These are phyloP conservation scores for Standfussiana lucernea DNA, from an alignment of 2,888 invertebrate genomes.

Conservation along the genomic window DNA sequence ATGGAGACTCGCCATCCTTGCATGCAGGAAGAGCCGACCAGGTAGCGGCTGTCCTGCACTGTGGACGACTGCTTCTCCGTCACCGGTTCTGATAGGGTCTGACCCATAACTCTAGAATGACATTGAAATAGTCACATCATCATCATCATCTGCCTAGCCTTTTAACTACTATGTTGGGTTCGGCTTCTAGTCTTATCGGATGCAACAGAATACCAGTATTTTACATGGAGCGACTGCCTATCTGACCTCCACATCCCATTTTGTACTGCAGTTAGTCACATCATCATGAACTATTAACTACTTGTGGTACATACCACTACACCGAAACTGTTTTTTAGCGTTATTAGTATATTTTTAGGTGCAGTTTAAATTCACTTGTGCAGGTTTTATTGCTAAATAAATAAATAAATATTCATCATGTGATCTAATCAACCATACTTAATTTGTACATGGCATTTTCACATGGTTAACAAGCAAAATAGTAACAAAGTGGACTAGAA, in stretches of 20 bases:
- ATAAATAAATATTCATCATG: no score
- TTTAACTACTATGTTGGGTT: no score
- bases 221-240: no score
- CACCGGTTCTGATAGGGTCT: conserved; percentile 98
- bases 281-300: background rate
- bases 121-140: background rate
- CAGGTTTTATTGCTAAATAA: no score
- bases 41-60: conserved; percentile 93
- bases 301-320: background rate
- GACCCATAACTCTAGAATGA: conserved; percentile 94
- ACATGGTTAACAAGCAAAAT: no score
- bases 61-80: conserved; percentile 96
- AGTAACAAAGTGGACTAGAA: no score
- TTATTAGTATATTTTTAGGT: no score
- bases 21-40: conserved; percentile 99
- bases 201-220: no score
- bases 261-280: no score
- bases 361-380: background rate
- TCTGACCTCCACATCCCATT: no score
- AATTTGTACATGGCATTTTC: background rate
- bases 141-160: no score
- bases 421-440: background rate
- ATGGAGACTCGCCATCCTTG: conserved; percentile 99
- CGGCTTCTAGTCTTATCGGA: no score
- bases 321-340: background rate